phyloP scores from a whole-genome alignment of 64 coral and sea anemone species.

The Cladopsammia gracilis region DNA sequence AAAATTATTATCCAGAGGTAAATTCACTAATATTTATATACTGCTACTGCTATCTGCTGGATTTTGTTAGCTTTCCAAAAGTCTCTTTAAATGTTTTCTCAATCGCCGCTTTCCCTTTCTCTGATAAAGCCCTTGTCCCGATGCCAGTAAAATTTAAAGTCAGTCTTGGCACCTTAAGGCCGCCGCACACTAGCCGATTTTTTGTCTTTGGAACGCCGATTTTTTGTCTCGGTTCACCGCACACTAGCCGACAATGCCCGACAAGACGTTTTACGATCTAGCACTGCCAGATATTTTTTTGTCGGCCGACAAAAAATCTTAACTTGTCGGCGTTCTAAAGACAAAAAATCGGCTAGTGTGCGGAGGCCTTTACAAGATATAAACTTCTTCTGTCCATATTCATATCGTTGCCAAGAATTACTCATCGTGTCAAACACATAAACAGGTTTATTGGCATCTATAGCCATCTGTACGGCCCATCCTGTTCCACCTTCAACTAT shows the following conservation, averaged over 20 bases:
- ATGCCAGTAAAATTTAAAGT: slow-evolving; percentile 78
- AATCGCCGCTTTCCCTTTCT: slow-evolving; percentile 68
- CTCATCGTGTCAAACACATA: slow-evolving; percentile 64
- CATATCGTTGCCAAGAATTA: slow-evolving; percentile 59
- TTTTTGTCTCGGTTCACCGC: too few relatives aligned
- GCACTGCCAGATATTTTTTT: too few relatives aligned
- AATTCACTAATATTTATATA: too few relatives aligned
- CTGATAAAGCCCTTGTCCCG: slow-evolving; percentile 66
- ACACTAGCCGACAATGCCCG: too few relatives aligned
- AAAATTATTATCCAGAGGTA: too few relatives aligned
- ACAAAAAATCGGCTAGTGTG: too few relatives aligned
- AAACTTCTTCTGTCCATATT: slow-evolving; percentile 55
- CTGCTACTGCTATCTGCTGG: neutral
- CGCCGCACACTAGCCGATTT: too few relatives aligned
- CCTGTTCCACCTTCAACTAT: slow-evolving; percentile 72
- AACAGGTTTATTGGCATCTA: slow-evolving; percentile 59
- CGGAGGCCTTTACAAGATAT: neutral
- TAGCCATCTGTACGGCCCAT: slow-evolving; percentile 83
- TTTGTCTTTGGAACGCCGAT: too few relatives aligned
- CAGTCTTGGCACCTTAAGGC: slow-evolving; percentile 48
- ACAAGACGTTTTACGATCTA: too few relatives aligned
- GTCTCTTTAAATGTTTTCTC: slow-evolving; percentile 66
- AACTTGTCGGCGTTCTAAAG: too few relatives aligned
- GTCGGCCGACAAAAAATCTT: too few relatives aligned
- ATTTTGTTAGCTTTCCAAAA: slow-evolving; percentile 27